Base-by-base conservation (phyloP, 2,797 vertebrate species). In the Phrynocephalus guinanensis region DNA sequence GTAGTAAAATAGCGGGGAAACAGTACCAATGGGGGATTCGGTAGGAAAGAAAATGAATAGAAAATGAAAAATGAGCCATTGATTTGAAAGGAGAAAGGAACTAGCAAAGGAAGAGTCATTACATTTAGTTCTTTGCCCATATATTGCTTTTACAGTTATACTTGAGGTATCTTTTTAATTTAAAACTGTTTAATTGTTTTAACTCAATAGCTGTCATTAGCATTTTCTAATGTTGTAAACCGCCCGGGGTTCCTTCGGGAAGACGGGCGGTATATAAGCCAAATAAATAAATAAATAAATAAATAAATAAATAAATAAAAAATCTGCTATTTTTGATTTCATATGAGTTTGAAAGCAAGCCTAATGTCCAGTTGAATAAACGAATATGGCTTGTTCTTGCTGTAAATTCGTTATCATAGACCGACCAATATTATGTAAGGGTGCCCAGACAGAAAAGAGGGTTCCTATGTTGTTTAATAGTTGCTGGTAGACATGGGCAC, bases 1-100 rank as follows among this genome's bases (percentile, higher is more conserved):
- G 60, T 71, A 70, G 30, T 86, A 82, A 90, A 87, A 63, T 73
- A 85, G 78, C 52, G 90, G 86, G 24, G 89, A 70, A 72, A 63
- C 56, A 85, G 67, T 67, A 56, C 1, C 73, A 76, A 26, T 30
- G 28, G 85, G n/a, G 8, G 56, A 76, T 52, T 86, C 60, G 66
- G 26, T 9, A 78, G 33, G 78, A 76, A 82, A 66, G 79, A 70
- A 84, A 91, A 77, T 82, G 83, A 92, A 71, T 63, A 50, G 76
- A 88, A 90, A 63, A 22, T 38, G 71, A 91, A 83, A 91, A 79
- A 81, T 22, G 9, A 50, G 6, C 77, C 84, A 85, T 82, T 91
- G 0, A 84, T 90, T 72, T 90, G 22, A 80, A 87, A 83, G 67
- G 18, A 87, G 88, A 87, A 92, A 85, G 44, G 84, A 91, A 20